A percentile compares a stretch with the other conserved stretches of the same genome.
phyloP scores from a whole-genome alignment of 1,140 invertebrate species.

The Drosophila chauvacae region DNA sequence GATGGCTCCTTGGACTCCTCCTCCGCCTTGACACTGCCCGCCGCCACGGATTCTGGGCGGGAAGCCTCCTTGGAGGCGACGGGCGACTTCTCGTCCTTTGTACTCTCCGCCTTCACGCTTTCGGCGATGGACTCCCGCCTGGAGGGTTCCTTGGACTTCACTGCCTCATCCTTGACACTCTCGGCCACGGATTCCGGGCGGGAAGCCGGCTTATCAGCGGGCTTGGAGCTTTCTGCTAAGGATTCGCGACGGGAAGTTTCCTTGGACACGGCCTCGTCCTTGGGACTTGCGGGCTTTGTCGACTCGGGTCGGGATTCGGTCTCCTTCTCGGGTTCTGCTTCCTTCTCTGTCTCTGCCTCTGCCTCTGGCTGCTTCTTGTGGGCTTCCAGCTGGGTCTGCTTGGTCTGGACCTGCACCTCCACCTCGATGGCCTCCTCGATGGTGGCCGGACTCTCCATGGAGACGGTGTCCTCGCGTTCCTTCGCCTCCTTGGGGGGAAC shows the following conservation, averaged over 20 bases:
- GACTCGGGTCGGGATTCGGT: constrained; percentile 11
- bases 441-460: constrained; percentile 76
- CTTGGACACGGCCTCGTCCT: constrained; percentile 11
- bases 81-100: neutral
- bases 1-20: constrained; percentile 54
- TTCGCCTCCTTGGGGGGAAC: constrained; percentile 47
- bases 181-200: constrained; percentile 36
- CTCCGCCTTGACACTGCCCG: constrained; percentile 17
- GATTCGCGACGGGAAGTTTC: constrained; percentile 30
- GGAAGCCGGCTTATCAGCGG: constrained; percentile 33
- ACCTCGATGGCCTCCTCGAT: constrained; percentile 83
- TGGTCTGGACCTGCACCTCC: constrained; percentile 64
- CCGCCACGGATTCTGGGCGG: constrained; percentile 21
- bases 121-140: constrained; percentile 33
- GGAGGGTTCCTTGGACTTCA: constrained; percentile 3
- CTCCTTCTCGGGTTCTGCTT: constrained; percentile 13
- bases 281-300: neutral
- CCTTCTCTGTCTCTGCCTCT: constrained; percentile 4
- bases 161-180: neutral
- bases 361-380: constrained; percentile 34
- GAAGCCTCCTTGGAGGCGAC: neutral
- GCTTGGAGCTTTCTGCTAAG: constrained; percentile 16
- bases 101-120: constrained; percentile 16
- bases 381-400: constrained; percentile 29
- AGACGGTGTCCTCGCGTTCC: constrained; percentile 72